Base-by-base conservation (phyloP, 2,113 vertebrate species). In the Anas platyrhynchos region DNA sequence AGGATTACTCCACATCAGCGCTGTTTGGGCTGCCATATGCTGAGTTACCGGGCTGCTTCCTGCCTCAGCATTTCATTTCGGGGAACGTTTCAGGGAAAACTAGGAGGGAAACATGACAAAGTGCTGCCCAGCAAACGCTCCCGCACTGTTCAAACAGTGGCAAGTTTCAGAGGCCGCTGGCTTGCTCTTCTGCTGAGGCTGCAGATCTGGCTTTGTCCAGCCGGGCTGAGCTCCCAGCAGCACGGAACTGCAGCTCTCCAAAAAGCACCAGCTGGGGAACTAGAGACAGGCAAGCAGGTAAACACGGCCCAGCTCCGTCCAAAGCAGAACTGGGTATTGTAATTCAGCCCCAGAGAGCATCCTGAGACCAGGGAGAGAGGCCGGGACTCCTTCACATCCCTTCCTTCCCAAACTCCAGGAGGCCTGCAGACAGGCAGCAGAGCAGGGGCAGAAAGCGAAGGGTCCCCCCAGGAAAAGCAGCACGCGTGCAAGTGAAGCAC, bases 161-260 rank as follows among this genome's bases (percentile, higher is more conserved):
- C 92, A 92, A 93, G 69, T 90, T 94, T 94, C 80, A 94, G 86
- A 96, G 73, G 88, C 75, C 86, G 46, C 92, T 82, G 90, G 94
- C 93, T 92, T 66, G 58, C 14, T 15, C 46, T 76, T 86, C 86
- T 93, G 93, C 92, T 96, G 94, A 95, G 74, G 41, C 54, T 96
- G 94, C 94, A 94, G 86, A 89, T 83, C 67, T 89, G 82, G 61
- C 86, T 93, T 90, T 93, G 91, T 88, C 91, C 93, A 80, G 71
- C 82, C 0, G 1, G 94, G 90, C 88, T 72, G 69, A 84, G 93
- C 83, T 93, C 95, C 76, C 95, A 93, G 69, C 88, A 86, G 76
- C 72, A 56, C 83, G 68, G 38, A 88, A 88, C 65, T 54, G 73
- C 1, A 91, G 90, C 73, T 84, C 77, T 77, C 4, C 2, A 74